A percentile compares a stretch with the other conserved stretches of the same genome.
These are phyloP conservation scores for Grallaria varia DNA, from an alignment of 2,113 vertebrate species.

Conservation along the genomic window DNA sequence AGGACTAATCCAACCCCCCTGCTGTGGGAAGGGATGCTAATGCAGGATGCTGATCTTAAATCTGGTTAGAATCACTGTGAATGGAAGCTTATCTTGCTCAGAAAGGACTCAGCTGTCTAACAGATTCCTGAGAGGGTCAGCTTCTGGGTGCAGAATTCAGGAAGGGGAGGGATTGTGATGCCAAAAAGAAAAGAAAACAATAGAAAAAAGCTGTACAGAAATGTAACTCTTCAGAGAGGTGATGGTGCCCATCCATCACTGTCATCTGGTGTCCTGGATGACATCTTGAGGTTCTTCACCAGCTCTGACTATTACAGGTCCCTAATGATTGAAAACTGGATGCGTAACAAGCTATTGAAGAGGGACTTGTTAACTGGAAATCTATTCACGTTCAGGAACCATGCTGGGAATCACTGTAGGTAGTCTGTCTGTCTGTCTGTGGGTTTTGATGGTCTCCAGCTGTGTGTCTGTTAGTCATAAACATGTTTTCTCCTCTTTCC, in stretches of 20 bases:
- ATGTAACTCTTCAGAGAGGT: not conserved
- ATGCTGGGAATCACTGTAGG: not conserved
- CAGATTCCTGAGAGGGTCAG: not conserved
- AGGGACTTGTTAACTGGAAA: not conserved
- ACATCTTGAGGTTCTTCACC: not conserved
- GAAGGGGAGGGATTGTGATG: not conserved
- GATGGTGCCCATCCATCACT: not conserved
- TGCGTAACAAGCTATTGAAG: not conserved
- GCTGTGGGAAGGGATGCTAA: not conserved
- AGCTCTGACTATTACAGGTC: not conserved
- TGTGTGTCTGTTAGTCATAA: slow-evolving; percentile 34
- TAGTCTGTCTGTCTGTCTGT: not conserved
- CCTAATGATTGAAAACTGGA: not conserved
- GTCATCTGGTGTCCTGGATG: not conserved
- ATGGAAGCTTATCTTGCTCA: not conserved
- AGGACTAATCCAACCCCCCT: not conserved
- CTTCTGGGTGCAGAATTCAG: not conserved
- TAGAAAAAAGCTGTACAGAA: not conserved
- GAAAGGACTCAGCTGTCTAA: fast-evolving
- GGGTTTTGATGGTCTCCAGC: slow-evolving; percentile 32
- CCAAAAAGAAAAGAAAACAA: not conserved
- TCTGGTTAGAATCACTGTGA: not conserved
- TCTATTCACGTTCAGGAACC: not conserved
- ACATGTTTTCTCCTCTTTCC: slow-evolving; percentile 8
- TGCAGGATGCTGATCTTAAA: not conserved